Conservation (phyloP, 1,140 invertebrate species). For the Sinonovacula constricta region DNA sequence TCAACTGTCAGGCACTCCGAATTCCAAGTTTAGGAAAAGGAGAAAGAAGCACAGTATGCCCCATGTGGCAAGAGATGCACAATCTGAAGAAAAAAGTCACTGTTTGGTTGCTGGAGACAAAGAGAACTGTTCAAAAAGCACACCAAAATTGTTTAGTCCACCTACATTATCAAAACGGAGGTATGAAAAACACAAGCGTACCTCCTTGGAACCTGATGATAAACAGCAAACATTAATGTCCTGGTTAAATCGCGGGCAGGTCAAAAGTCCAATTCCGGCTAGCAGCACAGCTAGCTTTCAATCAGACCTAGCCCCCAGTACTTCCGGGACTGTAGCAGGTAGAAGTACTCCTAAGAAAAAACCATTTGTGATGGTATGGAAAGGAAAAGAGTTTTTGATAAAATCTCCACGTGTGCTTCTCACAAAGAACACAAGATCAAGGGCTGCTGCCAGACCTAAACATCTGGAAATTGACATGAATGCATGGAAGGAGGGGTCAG, state of each 20-base stretch:
- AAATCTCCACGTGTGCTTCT: constrained; percentile 24
- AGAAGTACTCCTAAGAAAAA: not conserved
- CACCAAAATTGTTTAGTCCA: no score
- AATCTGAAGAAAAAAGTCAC: not conserved
- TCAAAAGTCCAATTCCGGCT: no score
- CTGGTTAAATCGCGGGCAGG: not conserved
- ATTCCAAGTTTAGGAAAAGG: not conserved
- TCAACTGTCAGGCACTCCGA: no score
- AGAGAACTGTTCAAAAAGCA: not conserved
- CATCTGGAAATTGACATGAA: constrained; percentile 47
- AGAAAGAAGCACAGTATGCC: not conserved
- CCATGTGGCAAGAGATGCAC: not conserved
- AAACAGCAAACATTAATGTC: not conserved
- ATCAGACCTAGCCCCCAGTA: no score
- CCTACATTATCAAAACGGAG: no score
- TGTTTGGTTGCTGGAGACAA: not conserved
- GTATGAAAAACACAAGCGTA: not conserved
- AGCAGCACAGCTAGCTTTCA: no score
- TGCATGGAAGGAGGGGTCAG: constrained; percentile 10
- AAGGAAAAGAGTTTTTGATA: constrained; percentile 35
- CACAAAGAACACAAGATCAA: not conserved
- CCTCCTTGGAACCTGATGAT: not conserved
- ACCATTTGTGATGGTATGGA: constrained; percentile 38
- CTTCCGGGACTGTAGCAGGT: not conserved
- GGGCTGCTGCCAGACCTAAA: not conserved